Evolutionary conservation across 2,888 invertebrate species (phyloP), one percentile per base, ranked within the genome.

Genomic region (Anoplius nigerrimus): DNA sequence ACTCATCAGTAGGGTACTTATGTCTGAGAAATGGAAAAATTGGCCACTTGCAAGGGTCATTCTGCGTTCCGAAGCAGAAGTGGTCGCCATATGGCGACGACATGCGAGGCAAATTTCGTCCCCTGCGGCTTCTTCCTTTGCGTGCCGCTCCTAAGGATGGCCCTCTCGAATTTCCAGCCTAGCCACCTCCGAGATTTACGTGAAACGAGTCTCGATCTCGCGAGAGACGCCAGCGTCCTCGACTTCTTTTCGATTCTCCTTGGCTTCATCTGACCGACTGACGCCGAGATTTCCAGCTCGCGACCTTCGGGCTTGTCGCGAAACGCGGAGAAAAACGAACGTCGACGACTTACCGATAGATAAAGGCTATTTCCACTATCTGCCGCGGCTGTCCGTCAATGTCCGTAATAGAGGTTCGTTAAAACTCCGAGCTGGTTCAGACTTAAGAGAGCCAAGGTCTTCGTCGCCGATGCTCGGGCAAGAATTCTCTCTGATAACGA

Each of bases 31-130:
- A 58, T 53, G 57, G 43, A 27, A 56, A 46, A 59, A 57, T 62
- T 64, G 62, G 60, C 62, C 69, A 66, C 46, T 66, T 57, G 60
- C 58, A 51, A 45, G 45, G 57, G 53, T 16, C 15, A 15, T n/a
- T 45, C 16, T 16, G 15, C 45, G 45, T 45, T 45, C 45, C n/a
- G 16, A 24, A 24, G 24, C 24, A 24, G 24, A 24, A 24, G 57
- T 60, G 65, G 52, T 56, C 63, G 54, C 76, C 77, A 76, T 76
- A 74, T 77, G 76, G 71, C 68, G 63, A 51, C 69, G 72, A 66
- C 72, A 71, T 75, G 72, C 61, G 69, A 62, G 69, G 3, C 24
- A 6, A 71, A 72, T 69, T 75, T 74, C 61, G 46, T 24, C 24
- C 24, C 24, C n/a, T n/a, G 24, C 24, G 3, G 24, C 24, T 34